Percentiles rank a stretch among this genome's conserved stretches.
Evolutionary conservation across 2,113 vertebrate species (phyloP).

Genomic region (Stictonetta naevosa): DNA sequence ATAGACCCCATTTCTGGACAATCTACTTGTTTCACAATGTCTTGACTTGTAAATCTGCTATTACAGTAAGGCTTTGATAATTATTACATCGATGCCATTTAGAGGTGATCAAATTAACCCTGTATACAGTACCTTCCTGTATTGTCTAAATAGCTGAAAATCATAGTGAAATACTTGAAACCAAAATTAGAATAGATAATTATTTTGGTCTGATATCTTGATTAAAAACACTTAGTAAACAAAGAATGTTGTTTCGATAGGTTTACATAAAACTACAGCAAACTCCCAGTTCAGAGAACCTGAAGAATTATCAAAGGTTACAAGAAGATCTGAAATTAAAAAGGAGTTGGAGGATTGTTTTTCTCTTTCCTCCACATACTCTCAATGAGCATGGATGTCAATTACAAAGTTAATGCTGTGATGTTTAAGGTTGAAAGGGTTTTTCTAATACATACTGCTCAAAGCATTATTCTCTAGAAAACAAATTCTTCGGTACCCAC

Average conservation of each 20-base stretch:
- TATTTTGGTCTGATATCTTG: not conserved
- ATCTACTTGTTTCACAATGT: not conserved
- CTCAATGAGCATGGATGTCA: conserved; percentile 8
- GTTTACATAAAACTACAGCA: not conserved
- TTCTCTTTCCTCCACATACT: not conserved
- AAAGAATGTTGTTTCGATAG: not conserved
- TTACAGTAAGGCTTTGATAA: not conserved
- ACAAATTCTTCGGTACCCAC: conserved; percentile 12
- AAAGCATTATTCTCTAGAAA: conserved; percentile 48
- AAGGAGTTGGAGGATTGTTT: not conserved
- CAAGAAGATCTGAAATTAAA: not conserved
- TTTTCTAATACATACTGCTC: conserved; percentile 1
- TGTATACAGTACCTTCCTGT: not conserved
- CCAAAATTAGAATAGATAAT: not conserved
- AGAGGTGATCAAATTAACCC: not conserved
- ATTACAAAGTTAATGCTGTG: conserved; percentile 4
- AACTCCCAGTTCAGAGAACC: not conserved
- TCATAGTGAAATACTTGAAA: not conserved
- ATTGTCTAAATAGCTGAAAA: not conserved
- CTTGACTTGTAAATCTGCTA: not conserved
- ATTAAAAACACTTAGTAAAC: not conserved
- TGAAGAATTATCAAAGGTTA: not conserved
- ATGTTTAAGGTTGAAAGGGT: conserved; percentile 15
- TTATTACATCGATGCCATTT: not conserved
- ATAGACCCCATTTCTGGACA: not conserved